Base-by-base conservation (phyloP, 2,113 vertebrate genomes). In the Petromus typicus region DNA sequence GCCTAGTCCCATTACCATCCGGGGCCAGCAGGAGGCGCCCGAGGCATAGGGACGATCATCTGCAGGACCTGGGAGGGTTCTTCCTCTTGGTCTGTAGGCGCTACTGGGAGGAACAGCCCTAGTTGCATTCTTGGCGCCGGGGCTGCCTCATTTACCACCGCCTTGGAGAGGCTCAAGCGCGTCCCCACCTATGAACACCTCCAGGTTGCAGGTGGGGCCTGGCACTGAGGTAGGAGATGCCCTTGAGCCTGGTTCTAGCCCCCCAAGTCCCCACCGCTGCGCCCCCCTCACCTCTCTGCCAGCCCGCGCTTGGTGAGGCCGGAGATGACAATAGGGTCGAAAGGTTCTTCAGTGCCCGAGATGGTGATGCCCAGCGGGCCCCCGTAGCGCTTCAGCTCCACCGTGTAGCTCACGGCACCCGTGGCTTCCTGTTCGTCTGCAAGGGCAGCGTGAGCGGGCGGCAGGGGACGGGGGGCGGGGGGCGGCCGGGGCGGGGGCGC, bases 361-460 rank as follows among this genome's bases (percentile, higher is more conserved):
- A 99, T 99, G 20, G 99, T 99, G 98, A 99, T 99, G 94, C 99
- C 99, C 96, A 99, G 97, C 10, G 99, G 99, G 1, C 99, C 99
- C 0, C 99, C 99, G 0, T 99, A 99, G 59, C 99, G 97, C 97
- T 99, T 99, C 95, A 99, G 97, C 96, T 99, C 99, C 75, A 99
- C 99, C 0, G 99, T 99, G 98, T 99, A 99, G 98, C 99, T 99
- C 89, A 99, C 99, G 34, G 99, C 99, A 18, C 99, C 99, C 0
- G 99, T 99, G 88, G 99, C 99, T 97, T 99, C 99, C 98, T 99
- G 98, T 93, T 99, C 99, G n/a, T 99, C 99, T 99, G 95, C 61
- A 98, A 95, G 93, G 32, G 27, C 18, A 1, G 20, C 66, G 22
- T 61, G 37, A 67, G 69, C 25, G 8, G 40, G 59, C 25, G 40